Base-by-base conservation (phyloP, 1,140 invertebrate genomes). In the Cydia pomonella region DNA sequence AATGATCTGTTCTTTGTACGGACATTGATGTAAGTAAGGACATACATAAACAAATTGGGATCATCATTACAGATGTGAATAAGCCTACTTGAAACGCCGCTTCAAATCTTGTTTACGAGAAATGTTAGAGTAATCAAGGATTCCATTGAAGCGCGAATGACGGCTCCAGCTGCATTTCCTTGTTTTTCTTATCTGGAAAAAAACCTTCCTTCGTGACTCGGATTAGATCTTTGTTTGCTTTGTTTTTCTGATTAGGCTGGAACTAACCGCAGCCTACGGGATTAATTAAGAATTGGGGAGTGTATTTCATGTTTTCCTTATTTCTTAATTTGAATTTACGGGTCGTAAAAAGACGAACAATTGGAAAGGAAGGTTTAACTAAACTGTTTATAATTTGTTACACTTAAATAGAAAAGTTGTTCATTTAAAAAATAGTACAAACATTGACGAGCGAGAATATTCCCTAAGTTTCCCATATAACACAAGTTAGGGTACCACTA, bases 251-350 rank as follows among this genome's bases (percentile, higher is more conserved):
- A 23, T 23, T 50, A 50, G 53, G 53, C 16, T 50, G 47, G 4
- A 18, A 18, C 44, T 16, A 21, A 53, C 53, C 18, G 18, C 53
- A 59, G 10, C 53, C 53, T 59, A 23, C 53, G 21, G 53, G 53
- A 59, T 59, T 59, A 59, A 59, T 23, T 59, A 59, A 59, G 21
- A 23, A 59, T 59, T 59, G 53, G 53, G 53, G 2, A n/a, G 50
- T 5, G 16, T 23, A 59, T 23, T 59, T 59, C 7, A 21, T 21
- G 50, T 59, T 59, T 59, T 59, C 53, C 21, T 59, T 59, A 59
- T 59, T 59, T 59, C 21, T 2, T 59, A 23, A 59, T 59, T 59
- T 59, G 21, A 9, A 59, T 59, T 59, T 59, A 0, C 18, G 3
- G 21, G 53, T 59, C 50, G 1, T 6, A 50, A 53, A 13, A 21